Base-by-base conservation (phyloP, 2,888 invertebrate genomes). In the Acronicta aceris region DNA sequence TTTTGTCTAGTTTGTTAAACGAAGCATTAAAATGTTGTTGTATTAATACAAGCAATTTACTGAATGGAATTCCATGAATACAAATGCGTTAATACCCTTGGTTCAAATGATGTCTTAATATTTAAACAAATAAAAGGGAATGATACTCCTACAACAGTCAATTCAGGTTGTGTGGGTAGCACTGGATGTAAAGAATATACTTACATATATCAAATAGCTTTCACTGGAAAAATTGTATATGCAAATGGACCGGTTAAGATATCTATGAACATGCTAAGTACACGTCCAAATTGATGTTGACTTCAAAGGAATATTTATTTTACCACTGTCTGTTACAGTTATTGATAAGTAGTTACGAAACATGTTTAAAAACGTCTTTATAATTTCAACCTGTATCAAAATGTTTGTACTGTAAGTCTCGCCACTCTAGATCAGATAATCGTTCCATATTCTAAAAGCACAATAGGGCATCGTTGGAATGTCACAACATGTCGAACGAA, bases 241-340 rank as follows among this genome's bases (percentile, higher is more conserved):
- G 73, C 73, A 73, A 78, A 75, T 75, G 63, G 59, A 62, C 63
- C 48, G 45, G 62, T 61, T 66, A 60, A 65, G 49, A 46, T 62
- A 67, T 68, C 65, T 65, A 65, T 78, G 71, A 63, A 67, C 70
- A 47, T 64, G 65, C 69, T 64, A 75, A 75, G 65, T 69, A 73
- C 61, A 51, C 38, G 50, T 66, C 56, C 33, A 45, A 55, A 71
- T 56, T 62, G 57, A 66, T 63, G 53, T 56, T 53, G 49, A 56
- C 47, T 56, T 57, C 58, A 63, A 73, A 73, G 50, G 38, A 58
- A 58, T 47, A 30, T 13, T 60, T 72, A 50, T 65, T 57, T 59
- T 50, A 65, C 55, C 53, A 40, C 47, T 65, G 12, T 16, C 38
- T 50, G 21, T 72, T 66, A 66, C 53, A 54, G 51, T 54, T 72